Evolutionary conservation across 2,113 vertebrate genomes (phyloP), one percentile per base, ranked within the genome.

Genomic region (Chamaetylas fuelleborni): DNA sequence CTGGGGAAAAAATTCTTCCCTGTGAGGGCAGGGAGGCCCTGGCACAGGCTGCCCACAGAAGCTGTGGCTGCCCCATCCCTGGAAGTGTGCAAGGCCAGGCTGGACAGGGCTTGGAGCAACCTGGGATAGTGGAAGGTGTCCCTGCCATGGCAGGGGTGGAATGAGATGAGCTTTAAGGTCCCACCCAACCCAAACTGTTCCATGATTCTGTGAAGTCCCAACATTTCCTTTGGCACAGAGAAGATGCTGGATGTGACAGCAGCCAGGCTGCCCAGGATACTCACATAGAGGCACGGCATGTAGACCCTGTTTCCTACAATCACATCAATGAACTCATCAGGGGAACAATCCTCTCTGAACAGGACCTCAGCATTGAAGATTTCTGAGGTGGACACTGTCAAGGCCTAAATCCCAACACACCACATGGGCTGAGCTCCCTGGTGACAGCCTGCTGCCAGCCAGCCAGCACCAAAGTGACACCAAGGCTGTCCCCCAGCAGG

Each of bases 341-440:
- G 98, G 11, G 98, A 98, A 92, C 99, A 98, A 94, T 99, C 99
- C 95, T 99, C 99, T 92, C 99, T 97, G 98, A 99, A 99, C 56
- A 99, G 98, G 18, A 99, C 99, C 90, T 99, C 99, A 0, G 99
- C 99, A 0, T 99, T 99, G 97, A 99, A 99, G 98, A 99, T 99
- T 98, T 99, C 99, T 99, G 97, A 94, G 92, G 70, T 38, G 70
- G 72, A 91, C 19, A 4, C 6, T 60, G 88, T 99, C 98, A 99
- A 99, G 98, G 98, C 53, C 34, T 57, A 96, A 83, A 85, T 23
- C 25, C 40, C 20, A 19, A 9, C 38, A 20, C 16, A 28, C 17
- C 40, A 25, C 34, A 19, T 0, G 0, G 50, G n/a, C 40, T 47
- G 18, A 91, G 67, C 69, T 61, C 15, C 34, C 54, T 40, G 24